Base-by-base conservation (phyloP, 2,888 invertebrate species). In the Leptopterna dolabrata region DNA sequence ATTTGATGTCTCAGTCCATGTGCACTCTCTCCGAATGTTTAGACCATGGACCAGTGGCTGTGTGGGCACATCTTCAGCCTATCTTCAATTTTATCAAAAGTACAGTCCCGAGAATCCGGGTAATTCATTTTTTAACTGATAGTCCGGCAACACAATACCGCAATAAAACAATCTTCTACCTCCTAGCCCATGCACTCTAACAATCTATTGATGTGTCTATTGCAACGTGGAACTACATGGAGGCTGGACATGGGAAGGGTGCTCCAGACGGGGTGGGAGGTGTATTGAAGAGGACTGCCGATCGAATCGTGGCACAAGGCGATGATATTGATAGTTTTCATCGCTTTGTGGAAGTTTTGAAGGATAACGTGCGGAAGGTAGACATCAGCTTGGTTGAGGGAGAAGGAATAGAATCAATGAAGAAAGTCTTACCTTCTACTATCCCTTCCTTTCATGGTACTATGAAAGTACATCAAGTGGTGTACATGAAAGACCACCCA, bases 51-150 rank as follows among this genome's bases (percentile, higher is more conserved):
- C n/a, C n/a, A n/a, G n/a, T n/a, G n/a, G 80, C 78, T 14, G 63
- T 86, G 27, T 86, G 86, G 86, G 47, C 63, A 16, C 86, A 78
- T 30, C 78, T 86, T n/a, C 78, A 30, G 45, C 86, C 86, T n/a
- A 16, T 86, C 24, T 36, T 86, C n/a, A 78, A 86, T n/a, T 86
- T 80, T 41, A 11, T 78, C 47, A 80, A 45, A 19, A 29, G 16
- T 16, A 51, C 51, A 6, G 27, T 85, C 13, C 85, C 43, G 24
- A 30, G 51, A 85, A 27, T 81, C 51, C 51, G 55, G 9, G 55
- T 55, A 3, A 45, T 81, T 27, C 81, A 81, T 51, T 81, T 81
- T 55, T 29, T 51, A 55, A 51, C n/a, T 27, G 41, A 84, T 73
- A 43, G 43, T 16, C 84, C 84, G 11, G 84, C 84, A n/a, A 84